phyloP scores from a whole-genome alignment of 2,888 invertebrate species.

The Mimachlamys varia region DNA sequence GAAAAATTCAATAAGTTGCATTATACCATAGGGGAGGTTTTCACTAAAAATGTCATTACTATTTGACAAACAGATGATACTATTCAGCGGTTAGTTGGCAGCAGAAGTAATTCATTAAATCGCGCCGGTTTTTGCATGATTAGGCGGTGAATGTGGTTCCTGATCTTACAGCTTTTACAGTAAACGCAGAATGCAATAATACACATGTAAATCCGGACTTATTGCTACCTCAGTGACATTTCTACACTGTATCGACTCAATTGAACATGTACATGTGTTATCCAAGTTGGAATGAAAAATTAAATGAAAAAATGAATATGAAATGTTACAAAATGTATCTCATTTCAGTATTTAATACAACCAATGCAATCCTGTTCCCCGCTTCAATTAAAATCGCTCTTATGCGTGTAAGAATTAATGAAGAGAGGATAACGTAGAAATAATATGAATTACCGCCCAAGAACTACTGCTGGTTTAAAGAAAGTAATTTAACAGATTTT shows the following conservation, averaged over 20 bases:
- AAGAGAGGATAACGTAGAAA: not conserved
- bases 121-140: not conserved
- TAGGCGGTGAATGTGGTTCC: not conserved
- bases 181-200: not conserved
- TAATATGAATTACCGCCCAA: constrained; percentile 18
- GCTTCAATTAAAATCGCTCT: constrained; percentile 1
- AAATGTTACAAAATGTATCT: not conserved
- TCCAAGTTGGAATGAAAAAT: not conserved
- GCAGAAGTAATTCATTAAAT: not conserved
- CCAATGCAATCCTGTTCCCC: not conserved
- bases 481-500: not conserved
- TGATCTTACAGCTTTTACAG: not conserved
- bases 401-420: constrained; percentile 23
- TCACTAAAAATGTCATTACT: not conserved
- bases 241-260: not conserved
- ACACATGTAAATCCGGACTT: not conserved
- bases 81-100: not conserved
- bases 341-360: not conserved
- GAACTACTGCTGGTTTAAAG: constrained; percentile 15
- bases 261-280: constrained; percentile 1
- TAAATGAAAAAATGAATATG: constrained; percentile 18
- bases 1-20: constrained; percentile 6
- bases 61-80: not conserved
- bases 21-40: not conserved
- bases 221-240: not conserved